phyloP scores from a whole-genome alignment of 1,140 invertebrate genomes.

The Saccostrea cuccullata region DNA sequence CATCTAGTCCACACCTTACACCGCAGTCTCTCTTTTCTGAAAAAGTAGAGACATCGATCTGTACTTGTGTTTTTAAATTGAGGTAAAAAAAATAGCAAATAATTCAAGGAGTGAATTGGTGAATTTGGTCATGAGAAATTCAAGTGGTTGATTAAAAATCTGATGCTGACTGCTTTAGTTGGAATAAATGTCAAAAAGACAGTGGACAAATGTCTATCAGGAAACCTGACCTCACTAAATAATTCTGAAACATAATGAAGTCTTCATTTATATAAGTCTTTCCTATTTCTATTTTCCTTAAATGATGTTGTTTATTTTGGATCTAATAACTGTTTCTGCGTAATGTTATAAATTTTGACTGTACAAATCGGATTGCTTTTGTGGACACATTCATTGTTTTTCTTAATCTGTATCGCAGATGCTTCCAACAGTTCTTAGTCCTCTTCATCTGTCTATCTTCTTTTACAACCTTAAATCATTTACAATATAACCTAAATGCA shows the following conservation, averaged over 20 bases:
- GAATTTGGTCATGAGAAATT: no score
- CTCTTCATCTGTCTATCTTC: conserved; percentile 26
- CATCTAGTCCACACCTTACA: conserved; percentile 55
- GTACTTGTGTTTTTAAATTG: neutral
- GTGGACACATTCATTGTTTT: conserved; percentile 12
- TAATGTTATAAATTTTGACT: conserved; percentile 27
- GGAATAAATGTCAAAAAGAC: no score
- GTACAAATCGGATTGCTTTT: conserved; percentile 14
- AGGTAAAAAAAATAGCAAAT: no score
- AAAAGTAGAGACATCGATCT: conserved; percentile 3
- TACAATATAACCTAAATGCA: neutral
- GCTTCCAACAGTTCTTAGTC: conserved; percentile 26
- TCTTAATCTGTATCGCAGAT: conserved; percentile 11
- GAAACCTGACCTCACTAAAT: no score
- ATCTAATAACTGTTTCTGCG: conserved; percentile 20
- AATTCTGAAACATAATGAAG: no score
- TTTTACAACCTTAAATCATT: conserved; percentile 34
- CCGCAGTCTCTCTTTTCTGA: conserved; percentile 61
- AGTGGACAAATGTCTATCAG: no score
- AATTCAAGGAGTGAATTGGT: no score
- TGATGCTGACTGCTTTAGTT: no score
- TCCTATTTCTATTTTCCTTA: conserved; percentile 1
- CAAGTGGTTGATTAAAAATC: no score
- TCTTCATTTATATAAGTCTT: neutral
- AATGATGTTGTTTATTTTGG: conserved; percentile 32